Evolutionary conservation across 2,888 invertebrate species (phyloP), one percentile per base, ranked within the genome.

Genomic region (Cephus pulcher): DNA sequence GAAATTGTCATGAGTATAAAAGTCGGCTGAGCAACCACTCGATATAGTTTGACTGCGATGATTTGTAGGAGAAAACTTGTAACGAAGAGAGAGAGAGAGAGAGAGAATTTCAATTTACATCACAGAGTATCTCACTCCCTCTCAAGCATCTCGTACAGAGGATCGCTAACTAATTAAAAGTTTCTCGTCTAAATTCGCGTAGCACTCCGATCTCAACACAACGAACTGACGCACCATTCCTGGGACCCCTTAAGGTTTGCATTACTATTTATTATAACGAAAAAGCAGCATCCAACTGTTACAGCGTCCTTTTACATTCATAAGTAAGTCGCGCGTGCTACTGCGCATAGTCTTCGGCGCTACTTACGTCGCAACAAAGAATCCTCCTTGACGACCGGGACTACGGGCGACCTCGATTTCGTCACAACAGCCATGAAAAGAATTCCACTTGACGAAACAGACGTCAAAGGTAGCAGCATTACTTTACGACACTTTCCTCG

Each of bases 91-190:
- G 33, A 15, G 35, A 3, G 35, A 71, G 33, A 15, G 33, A 15
- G 12, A 33, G 12, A 34, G 74, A 76, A 76, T 82, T 84, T 82
- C 83, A 84, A 85, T 85, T 85, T 84, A 84, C 82, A 80, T 80
- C 23, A 23, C 9, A 56, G 56, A 56, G 9, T 23, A 9, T 56
- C 23, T 56, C 56, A 23, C 56, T 56, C 9, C 56, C 56, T 23
- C 9, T 23, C 32, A 6, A 71, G 32, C 78, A 76, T 79, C 78
- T 77, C 76, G 68, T 40, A 75, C 77, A 34, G 35, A 81, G 84
- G 85, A 86, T 88, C 85, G 83, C 85, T 82, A 87, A 88, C 87
- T 88, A 88, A 88, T 88, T 88, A 88, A 88, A 88, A 87, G 86
- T 88, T 88, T 85, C 80, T 75, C 80, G 80, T 75, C 73, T 69